Evolutionary conservation across 2,888 invertebrate species (phyloP).

Genomic region (Athalia rosae): DNA sequence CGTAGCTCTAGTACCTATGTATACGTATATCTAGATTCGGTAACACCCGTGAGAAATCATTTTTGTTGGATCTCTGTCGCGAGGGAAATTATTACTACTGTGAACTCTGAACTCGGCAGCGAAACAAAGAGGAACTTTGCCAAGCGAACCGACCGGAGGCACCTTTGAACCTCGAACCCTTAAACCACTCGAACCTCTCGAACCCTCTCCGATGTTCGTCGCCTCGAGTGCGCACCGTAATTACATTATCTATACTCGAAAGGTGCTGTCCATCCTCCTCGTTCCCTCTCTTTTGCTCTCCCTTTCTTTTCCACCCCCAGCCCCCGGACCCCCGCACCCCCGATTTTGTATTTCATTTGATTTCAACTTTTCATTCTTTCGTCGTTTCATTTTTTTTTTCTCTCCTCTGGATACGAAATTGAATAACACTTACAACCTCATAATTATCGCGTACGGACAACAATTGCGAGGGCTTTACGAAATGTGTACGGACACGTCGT

Average conservation of each 20-base stretch:
- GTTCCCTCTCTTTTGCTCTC: constrained; percentile 7
- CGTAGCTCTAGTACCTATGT: neutral
- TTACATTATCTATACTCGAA: constrained; percentile 34
- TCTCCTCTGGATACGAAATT: too few species aligned
- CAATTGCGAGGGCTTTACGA: too few species aligned
- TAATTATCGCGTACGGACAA: too few species aligned
- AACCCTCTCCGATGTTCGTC: constrained; percentile 34
- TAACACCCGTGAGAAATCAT: constrained; percentile 32
- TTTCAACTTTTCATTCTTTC: neutral
- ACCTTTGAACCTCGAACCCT: constrained; percentile 38
- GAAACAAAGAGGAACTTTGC: constrained; percentile 18
- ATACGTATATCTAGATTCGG: neutral
- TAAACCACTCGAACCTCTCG: constrained; percentile 39
- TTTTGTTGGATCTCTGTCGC: constrained; percentile 35
- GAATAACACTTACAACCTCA: too few species aligned
- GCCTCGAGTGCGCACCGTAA: constrained; percentile 34
- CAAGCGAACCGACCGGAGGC: constrained; percentile 4
- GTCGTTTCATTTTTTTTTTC: too few species aligned
- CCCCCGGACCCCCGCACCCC: too few species aligned
- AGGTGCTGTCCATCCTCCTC: constrained; percentile 26
- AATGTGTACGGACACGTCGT: too few species aligned
- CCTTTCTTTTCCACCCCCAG: neutral
- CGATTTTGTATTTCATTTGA: neutral
- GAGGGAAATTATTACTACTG: constrained; percentile 37
- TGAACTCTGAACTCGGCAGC: constrained; percentile 16